Percentiles rank a stretch among this genome's conserved stretches.
phyloP scores from a whole-genome alignment of 1,140 invertebrate genomes.

The Pteromalus puparum region DNA sequence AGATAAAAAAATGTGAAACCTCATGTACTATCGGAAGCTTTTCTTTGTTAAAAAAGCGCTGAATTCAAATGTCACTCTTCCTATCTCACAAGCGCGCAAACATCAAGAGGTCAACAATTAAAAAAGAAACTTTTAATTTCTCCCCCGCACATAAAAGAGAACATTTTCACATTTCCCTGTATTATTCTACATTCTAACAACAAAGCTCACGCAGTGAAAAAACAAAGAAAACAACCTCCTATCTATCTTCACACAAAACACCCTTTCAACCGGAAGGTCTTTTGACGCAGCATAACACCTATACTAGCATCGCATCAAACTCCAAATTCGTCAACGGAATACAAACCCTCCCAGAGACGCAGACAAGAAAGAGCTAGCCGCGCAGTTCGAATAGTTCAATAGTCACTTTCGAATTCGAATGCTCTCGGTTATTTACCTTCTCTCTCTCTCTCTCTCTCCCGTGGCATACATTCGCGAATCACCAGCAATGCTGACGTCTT shows the following conservation, averaged over 20 bases:
- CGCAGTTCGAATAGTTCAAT: slow-evolving; percentile 35
- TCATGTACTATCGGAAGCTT: too few relatives aligned
- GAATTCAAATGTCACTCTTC: too few relatives aligned
- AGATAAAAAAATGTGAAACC: too few relatives aligned
- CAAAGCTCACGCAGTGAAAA: not conserved
- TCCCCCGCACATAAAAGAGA: too few relatives aligned
- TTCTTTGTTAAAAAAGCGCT: too few relatives aligned
- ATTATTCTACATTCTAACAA: not conserved
- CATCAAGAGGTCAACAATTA: not conserved
- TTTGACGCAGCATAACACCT: not conserved
- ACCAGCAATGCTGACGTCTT: slow-evolving; percentile 11
- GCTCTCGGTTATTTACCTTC: slow-evolving; percentile 20
- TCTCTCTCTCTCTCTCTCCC: slow-evolving; percentile 19
- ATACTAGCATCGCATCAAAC: not conserved
- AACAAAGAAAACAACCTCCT: not conserved
- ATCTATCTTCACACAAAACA: not conserved
- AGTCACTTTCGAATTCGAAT: slow-evolving; percentile 41
- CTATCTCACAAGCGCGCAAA: too few relatives aligned
- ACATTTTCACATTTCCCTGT: not conserved
- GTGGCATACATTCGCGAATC: slow-evolving; percentile 46
- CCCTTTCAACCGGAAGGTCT: not conserved
- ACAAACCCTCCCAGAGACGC: not conserved
- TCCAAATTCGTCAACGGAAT: not conserved
- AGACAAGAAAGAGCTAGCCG: not conserved
- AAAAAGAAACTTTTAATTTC: not conserved